Evolutionary conservation across 2,797 vertebrate genomes (phyloP).

Genomic region (Eulemur albifrons): DNA sequence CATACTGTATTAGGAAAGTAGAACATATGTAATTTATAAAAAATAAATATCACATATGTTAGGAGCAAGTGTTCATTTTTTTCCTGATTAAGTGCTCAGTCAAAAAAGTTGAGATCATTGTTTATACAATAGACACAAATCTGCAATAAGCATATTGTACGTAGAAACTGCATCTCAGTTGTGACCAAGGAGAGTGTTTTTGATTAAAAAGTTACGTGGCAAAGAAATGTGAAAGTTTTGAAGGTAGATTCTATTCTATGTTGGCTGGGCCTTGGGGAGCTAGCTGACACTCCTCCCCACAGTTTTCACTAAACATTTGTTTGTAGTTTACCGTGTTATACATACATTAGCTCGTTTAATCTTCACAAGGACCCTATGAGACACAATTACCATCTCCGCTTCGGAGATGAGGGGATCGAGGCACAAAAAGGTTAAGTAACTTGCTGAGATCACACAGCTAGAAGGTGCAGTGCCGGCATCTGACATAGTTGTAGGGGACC

Average conservation of each 20-base stretch:
- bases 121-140: not conserved
- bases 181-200: not conserved
- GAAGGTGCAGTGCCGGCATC: not conserved
- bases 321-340: not conserved
- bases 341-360: not conserved
- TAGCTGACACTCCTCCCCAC: rapidly evolving
- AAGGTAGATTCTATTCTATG: not conserved
- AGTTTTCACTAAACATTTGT: not conserved
- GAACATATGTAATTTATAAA: not conserved
- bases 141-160: not conserved
- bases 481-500: not conserved
- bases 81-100: not conserved
- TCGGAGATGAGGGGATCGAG: not conserved
- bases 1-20: not conserved
- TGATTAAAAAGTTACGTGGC: not conserved
- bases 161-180: not conserved
- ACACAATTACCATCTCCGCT: not conserved
- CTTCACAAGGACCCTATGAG: not conserved
- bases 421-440: not conserved
- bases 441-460: not conserved
- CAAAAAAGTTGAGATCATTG: not conserved
- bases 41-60: not conserved
- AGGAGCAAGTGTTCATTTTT: not conserved
- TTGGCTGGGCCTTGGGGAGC: not conserved
- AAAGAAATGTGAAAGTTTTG: not conserved